Evolutionary conservation across 2,888 invertebrate genomes (phyloP).

Genomic region (Synergus laeviventris): DNA sequence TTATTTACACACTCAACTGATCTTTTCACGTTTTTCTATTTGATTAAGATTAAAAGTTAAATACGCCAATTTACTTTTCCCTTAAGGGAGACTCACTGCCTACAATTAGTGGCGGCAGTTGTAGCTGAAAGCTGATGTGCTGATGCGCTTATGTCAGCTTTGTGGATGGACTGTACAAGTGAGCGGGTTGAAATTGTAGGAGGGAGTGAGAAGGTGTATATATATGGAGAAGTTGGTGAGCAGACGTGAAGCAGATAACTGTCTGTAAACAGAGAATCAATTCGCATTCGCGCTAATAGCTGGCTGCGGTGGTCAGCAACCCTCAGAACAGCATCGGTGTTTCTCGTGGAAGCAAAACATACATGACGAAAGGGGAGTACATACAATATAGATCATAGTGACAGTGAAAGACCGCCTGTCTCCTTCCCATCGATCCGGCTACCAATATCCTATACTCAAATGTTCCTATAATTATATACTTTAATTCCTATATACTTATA

Average conservation of each 20-base stretch:
- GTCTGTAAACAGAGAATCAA: conserved; percentile 64
- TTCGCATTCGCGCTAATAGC: conserved; percentile 65
- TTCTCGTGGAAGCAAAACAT: conserved; percentile 48
- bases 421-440: conserved; percentile 54
- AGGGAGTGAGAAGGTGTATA: conserved; percentile 12
- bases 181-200: conserved; percentile 5
- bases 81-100: conserved; percentile 7
- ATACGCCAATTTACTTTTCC: conserved; percentile 18
- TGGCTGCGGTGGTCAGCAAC: conserved; percentile 61
- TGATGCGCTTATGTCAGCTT: conserved; percentile 39
- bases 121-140: conserved; percentile 30
- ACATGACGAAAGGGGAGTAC: conserved; percentile 28
- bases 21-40: background rate
- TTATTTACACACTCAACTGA: background rate
- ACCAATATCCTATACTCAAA: conserved; percentile 52
- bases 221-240: conserved; percentile 26
- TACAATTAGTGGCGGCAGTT: conserved; percentile 9
- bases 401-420: conserved; percentile 50
- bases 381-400: conserved; percentile 32
- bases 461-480: conserved; percentile 58
- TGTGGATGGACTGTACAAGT: conserved; percentile 34
- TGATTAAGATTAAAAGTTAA: conserved; percentile 1
- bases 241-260: conserved; percentile 54
- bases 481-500: conserved; percentile 55
- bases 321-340: conserved; percentile 46